Evolutionary conservation across 2,888 invertebrate species (phyloP), one percentile per base, ranked within the genome.

Genomic region (Diabrotica balteata): DNA sequence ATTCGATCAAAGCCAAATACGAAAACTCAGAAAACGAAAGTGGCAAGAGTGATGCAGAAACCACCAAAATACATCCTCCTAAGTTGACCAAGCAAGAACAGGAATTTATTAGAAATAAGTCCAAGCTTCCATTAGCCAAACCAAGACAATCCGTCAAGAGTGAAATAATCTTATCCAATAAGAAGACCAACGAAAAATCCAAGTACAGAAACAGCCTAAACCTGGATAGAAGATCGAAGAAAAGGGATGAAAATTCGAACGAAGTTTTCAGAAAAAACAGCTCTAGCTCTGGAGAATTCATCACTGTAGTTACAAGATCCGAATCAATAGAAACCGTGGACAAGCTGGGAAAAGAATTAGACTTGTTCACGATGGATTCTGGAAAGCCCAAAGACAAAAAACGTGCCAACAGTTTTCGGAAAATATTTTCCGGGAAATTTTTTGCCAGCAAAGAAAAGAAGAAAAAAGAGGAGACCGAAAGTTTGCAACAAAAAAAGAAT

Each of bases 391-490:
- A 80, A 74, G 80, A 83, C 54, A 82, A 82, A 71, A 84, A 82
- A 73, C 78, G 84, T 7, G 75, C 77, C 58, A 81, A 77, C 68
- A 81, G 83, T 68, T 82, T 84, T 58, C 76, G 78, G 7, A 80
- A 76, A 70, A 77, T 83, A 50, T 80, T 84, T 53, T 73, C 79
- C 7, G 79, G 77, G 6, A 75, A 76, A 45, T 74, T 82, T 55
- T 81, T 82, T 73, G 71, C 4, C 4, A 32, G 80, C 1, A 84
- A 82, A 66, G 75, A 81, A 53, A 83, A 82, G 66, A 84, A 85
- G 66, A 84, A 84, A 58, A 84, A 85, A 68, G 84, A 85, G 61
- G 78, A 80, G 7, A 76, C 77, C 17, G 83, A 84, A 53, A 32
- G 32, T 32, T 32, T 32, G 32, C 57, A 57, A 58, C 47, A 61